Conservation (phyloP, 2,797 vertebrate species). For the Phataginus tricuspis region DNA sequence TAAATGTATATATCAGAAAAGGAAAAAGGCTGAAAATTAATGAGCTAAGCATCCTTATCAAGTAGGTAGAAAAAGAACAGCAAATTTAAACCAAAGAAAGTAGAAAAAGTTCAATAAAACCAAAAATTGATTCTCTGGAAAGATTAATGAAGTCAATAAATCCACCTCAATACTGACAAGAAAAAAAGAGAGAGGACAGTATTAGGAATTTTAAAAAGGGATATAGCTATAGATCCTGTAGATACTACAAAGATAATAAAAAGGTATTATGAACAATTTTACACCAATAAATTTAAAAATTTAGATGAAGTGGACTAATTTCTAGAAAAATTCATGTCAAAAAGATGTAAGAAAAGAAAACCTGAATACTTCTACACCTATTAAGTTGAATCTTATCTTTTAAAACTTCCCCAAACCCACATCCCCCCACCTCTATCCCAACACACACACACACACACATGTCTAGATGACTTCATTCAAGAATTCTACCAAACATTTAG, state of each 20-base stretch:
- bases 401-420: neutral
- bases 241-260: slow-evolving; percentile 31
- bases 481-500: neutral
- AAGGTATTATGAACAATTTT: neutral
- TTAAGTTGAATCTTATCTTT: neutral
- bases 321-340: neutral
- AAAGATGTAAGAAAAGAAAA: slow-evolving; percentile 9
- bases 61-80: neutral
- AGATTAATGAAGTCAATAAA: neutral
- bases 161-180: neutral
- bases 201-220: neutral
- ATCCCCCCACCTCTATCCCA: fast-evolving
- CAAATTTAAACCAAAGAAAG: neutral
- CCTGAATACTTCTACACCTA: neutral
- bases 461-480: neutral
- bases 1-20: neutral
- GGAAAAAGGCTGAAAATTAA: slow-evolving; percentile 9
- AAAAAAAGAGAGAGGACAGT: neutral
- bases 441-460: no score
- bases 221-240: neutral
- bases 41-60: neutral
- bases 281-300: neutral
- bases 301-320: neutral
- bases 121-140: neutral
- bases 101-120: slow-evolving; percentile 8